phyloP scores from a whole-genome alignment of 2,888 invertebrate genomes.

The Pammene aurita region DNA sequence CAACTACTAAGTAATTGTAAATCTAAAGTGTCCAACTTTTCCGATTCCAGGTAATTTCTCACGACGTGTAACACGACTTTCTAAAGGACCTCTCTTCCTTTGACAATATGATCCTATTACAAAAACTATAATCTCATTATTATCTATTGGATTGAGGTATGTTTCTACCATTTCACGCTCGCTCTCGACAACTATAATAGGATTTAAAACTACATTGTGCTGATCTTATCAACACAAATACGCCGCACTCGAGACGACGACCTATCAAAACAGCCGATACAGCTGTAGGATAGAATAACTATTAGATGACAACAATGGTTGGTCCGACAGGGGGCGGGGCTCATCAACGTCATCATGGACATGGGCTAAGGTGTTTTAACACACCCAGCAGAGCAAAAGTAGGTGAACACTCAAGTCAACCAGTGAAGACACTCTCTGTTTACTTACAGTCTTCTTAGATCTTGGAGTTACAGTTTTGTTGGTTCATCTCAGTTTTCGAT shows the following conservation, averaged over 20 bases:
- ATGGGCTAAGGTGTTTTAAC: background rate
- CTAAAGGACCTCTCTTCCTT: conserved; percentile 8
- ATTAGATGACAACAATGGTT: conserved; percentile 21
- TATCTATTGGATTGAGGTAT: background rate
- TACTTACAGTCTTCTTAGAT: background rate
- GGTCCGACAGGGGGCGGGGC: conserved; percentile 31
- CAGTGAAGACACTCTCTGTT: background rate
- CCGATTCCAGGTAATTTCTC: conserved; percentile 2
- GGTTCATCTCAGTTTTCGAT: background rate
- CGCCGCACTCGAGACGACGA: conserved; percentile 3
- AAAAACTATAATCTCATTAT: conserved; percentile 18
- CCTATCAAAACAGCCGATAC: conserved; percentile 23
- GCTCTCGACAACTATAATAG: conserved; percentile 10
- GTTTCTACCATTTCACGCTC: conserved; percentile 22
- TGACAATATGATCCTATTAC: conserved; percentile 10
- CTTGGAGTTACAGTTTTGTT: background rate
- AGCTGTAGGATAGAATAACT: conserved; percentile 27
- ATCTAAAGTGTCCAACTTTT: background rate
- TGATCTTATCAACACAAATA: conserved; percentile 28
- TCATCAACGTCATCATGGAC: conserved; percentile 20
- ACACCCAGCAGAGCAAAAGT: too few relatives aligned
- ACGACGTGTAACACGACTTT: conserved; percentile 1
- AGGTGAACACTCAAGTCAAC: background rate
- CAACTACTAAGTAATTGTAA: too few relatives aligned
- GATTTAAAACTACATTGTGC: conserved; percentile 15